These are phyloP conservation scores for Resseliella maxima DNA, from an alignment of 2,888 invertebrate species.

Conservation along the genomic window DNA sequence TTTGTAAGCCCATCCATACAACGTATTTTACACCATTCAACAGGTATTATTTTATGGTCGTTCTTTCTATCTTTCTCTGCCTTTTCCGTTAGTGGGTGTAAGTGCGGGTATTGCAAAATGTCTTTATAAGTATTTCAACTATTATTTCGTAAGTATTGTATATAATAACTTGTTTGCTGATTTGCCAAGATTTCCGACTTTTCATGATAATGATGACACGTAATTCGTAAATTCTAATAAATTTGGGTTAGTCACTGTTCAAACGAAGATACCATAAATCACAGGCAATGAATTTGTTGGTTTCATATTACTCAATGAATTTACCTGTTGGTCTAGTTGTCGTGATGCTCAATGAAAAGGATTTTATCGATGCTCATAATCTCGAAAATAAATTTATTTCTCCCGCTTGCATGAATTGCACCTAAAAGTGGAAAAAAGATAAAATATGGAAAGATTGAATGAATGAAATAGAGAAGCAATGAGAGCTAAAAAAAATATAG, in stretches of 20 bases:
- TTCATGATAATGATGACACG: neutral
- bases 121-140: neutral
- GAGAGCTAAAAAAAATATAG: no score
- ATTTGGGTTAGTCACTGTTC: neutral
- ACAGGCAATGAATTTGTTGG: neutral
- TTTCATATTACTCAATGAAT: neutral
- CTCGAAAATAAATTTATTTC: neutral
- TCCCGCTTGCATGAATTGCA: no score
- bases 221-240: neutral
- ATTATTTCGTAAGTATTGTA: neutral
- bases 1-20: neutral
- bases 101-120: neutral
- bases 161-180: neutral
- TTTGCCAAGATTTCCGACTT: neutral
- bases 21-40: neutral
- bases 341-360: neutral
- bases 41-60: neutral
- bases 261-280: neutral
- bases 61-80: no score
- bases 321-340: neutral
- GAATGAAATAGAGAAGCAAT: no score
- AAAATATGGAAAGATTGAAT: no score
- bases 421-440: no score
- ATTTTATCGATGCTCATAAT: conserved; percentile 4
- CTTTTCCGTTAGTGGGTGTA: neutral